These are phyloP conservation scores for Smithornis capensis DNA, from an alignment of 2,113 vertebrate species.

Conservation along the genomic window DNA sequence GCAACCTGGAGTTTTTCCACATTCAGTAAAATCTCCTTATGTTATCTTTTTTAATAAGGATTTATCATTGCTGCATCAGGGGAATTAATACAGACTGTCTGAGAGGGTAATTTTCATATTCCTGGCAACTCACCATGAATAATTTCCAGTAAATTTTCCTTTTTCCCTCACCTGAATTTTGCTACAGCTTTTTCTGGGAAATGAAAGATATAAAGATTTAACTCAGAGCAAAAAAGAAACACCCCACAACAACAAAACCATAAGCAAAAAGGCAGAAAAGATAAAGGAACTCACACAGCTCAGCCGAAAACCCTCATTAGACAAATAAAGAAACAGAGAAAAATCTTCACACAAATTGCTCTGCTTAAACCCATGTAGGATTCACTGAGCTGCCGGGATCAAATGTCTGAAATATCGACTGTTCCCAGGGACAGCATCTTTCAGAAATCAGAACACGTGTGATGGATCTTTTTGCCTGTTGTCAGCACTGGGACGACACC, in stretches of 20 bases:
- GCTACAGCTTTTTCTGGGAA: not conserved
- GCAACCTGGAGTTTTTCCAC: not conserved
- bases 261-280: not conserved
- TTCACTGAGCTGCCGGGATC: conserved; percentile 36
- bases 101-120: conserved; percentile 33
- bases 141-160: not conserved
- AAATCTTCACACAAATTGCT: not conserved
- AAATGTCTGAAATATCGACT: conserved; percentile 8
- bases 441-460: not conserved
- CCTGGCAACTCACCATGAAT: not conserved
- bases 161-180: conserved; percentile 14
- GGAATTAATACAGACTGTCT: not conserved
- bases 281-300: not conserved
- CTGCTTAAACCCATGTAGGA: not conserved
- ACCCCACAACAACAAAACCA: not conserved
- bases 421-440: conserved; percentile 27
- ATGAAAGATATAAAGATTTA: not conserved
- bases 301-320: not conserved
- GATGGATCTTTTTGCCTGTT: not conserved
- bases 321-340: not conserved
- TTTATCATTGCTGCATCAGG: conserved; percentile 34
- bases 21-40: conserved; percentile 10
- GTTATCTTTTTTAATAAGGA: conserved; percentile 29
- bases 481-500: not conserved
- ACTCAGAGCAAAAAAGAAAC: not conserved